phyloP scores from a whole-genome alignment of 2,888 invertebrate species.

The Polyploca ridens region DNA sequence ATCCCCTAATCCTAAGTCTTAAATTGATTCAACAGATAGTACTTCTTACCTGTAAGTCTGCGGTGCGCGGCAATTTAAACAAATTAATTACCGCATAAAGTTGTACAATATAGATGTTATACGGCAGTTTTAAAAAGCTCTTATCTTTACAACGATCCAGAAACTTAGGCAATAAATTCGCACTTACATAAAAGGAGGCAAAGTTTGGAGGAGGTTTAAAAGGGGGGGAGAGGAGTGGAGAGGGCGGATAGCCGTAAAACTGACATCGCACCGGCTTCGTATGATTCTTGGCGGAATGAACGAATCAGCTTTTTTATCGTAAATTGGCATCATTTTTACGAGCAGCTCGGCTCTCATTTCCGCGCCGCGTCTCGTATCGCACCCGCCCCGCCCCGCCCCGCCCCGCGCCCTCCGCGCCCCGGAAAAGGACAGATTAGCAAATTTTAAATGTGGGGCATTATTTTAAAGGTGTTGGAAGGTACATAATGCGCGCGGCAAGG shows the following conservation, averaged over 20 bases:
- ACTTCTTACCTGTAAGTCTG: slow-evolving; percentile 15
- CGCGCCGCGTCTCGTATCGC: slow-evolving; percentile 21
- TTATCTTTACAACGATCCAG: slow-evolving; percentile 44
- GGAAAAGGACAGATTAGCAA: background rate
- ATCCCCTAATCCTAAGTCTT: background rate
- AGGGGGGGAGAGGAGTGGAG: slow-evolving; percentile 10
- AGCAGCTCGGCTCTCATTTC: slow-evolving; percentile 23
- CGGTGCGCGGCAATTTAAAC: slow-evolving; percentile 9
- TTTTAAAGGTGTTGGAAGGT: background rate
- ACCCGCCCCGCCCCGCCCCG: slow-evolving; percentile 17
- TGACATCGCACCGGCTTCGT: slow-evolving; percentile 38
- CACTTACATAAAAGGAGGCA: slow-evolving; percentile 38
- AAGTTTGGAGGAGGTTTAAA: slow-evolving; percentile 13
- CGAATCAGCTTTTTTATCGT: slow-evolving; percentile 57
- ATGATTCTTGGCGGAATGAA: slow-evolving; percentile 41
- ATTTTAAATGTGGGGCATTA: background rate
- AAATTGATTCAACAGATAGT: background rate
- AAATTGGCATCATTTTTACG: slow-evolving; percentile 61
- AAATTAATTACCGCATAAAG: slow-evolving; percentile 5
- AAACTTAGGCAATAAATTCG: slow-evolving; percentile 54
- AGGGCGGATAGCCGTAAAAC: slow-evolving; percentile 32
- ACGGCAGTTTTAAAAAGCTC: slow-evolving; percentile 50
- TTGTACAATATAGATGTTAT: slow-evolving; percentile 27
- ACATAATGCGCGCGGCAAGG: background rate
- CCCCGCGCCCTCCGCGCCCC: background rate